These are phyloP conservation scores for Anticlea derivata DNA, from an alignment of 2,888 invertebrate genomes.

Conservation along the genomic window DNA sequence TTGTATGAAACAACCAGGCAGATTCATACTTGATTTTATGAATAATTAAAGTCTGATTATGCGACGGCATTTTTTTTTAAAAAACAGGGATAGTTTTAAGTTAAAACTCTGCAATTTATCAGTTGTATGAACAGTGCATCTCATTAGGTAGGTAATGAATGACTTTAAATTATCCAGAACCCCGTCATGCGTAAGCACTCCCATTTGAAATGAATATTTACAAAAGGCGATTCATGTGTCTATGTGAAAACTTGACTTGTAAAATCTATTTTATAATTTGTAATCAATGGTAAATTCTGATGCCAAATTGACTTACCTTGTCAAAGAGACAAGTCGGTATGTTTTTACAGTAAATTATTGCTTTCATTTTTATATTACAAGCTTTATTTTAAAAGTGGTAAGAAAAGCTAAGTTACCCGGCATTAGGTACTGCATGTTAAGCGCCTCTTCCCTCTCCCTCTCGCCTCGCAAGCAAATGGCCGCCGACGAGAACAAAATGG, in stretches of 20 bases:
- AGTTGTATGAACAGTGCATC: too few species aligned
- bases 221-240: conserved; percentile 39
- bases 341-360: neutral
- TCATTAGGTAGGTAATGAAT: too few species aligned
- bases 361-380: neutral
- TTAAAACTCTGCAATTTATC: too few species aligned
- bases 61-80: neutral
- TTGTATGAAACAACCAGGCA: neutral
- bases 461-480: conserved; percentile 97
- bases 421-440: conserved; percentile 99
- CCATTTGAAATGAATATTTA: conserved; percentile 44
- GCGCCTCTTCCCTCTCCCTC: conserved; percentile 96
- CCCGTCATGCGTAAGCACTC: conserved; percentile 27
- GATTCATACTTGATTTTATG: neutral
- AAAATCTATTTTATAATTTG: neutral
- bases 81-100: too few species aligned
- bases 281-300: neutral
- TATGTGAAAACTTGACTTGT: conserved; percentile 6
- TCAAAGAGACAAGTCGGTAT: neutral
- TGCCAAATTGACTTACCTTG: conserved; percentile 3
- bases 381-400: conserved; percentile 9
- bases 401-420: conserved; percentile 87
- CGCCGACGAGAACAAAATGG: conserved; percentile 96
- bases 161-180: conserved; percentile 20
- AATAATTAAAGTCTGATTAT: neutral